phyloP scores from a whole-genome alignment of 2,797 vertebrate species.

The Coilia nasus region DNA sequence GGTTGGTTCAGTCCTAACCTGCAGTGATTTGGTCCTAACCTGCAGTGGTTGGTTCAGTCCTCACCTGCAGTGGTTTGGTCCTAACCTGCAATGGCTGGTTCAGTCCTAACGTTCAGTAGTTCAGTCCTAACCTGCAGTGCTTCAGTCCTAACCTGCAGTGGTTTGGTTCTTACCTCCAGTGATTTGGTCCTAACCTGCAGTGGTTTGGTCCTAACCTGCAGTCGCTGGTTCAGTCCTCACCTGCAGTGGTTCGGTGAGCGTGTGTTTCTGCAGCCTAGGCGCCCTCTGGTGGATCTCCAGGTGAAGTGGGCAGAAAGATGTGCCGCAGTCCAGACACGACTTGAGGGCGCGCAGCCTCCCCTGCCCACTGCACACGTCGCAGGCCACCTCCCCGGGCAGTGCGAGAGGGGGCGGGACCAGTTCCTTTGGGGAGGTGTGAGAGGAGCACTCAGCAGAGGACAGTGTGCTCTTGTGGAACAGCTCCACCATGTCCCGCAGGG shows the following conservation, averaged over 20 bases:
- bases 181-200: too few relatives aligned
- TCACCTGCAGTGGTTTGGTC: too few relatives aligned
- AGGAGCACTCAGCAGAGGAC: too few relatives aligned
- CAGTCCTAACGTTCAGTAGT: too few relatives aligned
- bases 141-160: too few relatives aligned
- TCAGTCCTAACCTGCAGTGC: too few relatives aligned
- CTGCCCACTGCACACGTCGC: conserved; percentile 48
- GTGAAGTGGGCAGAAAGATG: conserved; percentile 63
- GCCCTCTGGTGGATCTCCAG: conserved; percentile 61
- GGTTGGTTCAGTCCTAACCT: too few relatives aligned
- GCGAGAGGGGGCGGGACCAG: neutral
- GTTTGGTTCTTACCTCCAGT: too few relatives aligned
- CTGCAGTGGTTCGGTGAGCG: conserved; percentile 60
- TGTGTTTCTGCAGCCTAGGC: conserved; percentile 62
- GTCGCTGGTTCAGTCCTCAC: neutral
- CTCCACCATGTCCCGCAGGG: neutral
- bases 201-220: neutral
- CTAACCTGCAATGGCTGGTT: too few relatives aligned
- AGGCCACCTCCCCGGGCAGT: neutral
- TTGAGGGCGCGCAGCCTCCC: conserved; percentile 48
- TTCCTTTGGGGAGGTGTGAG: neutral
- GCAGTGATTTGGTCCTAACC: too few relatives aligned
- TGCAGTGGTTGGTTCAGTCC: too few relatives aligned
- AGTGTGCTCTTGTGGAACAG: neutral
- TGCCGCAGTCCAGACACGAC: conserved; percentile 66